Evolutionary conservation across 2,888 invertebrate species (phyloP).

Genomic region (Papilio demoleus): DNA sequence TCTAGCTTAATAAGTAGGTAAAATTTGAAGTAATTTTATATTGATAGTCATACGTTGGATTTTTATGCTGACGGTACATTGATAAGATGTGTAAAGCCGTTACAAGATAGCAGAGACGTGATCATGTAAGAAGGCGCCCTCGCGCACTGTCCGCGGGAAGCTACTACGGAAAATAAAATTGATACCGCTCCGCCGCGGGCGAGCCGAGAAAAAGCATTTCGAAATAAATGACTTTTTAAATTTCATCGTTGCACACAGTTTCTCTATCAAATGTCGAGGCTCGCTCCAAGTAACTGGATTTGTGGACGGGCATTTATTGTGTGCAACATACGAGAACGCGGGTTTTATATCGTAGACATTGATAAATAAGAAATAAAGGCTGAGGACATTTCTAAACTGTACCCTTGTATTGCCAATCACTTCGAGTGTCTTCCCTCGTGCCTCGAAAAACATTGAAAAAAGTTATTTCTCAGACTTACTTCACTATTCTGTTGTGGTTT

Average conservation of each 20-base stretch:
- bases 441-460: slow-evolving; percentile 9
- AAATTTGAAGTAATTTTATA: no score
- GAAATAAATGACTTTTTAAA: slow-evolving; percentile 84
- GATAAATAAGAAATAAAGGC: slow-evolving; percentile 64
- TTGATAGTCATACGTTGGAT: no score
- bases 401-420: slow-evolving; percentile 54
- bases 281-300: slow-evolving; percentile 80
- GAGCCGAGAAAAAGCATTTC: slow-evolving; percentile 81
- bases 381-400: slow-evolving; percentile 53
- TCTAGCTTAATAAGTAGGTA: no score
- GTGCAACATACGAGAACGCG: slow-evolving; percentile 73
- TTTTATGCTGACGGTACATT: slow-evolving; percentile 10
- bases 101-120: not conserved
- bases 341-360: slow-evolving; percentile 69
- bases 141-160: slow-evolving; percentile 56
- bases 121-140: not conserved
- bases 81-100: slow-evolving; percentile 23
- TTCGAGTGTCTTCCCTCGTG: slow-evolving; percentile 53
- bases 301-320: slow-evolving; percentile 80
- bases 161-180: slow-evolving; percentile 81
- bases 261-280: slow-evolving; percentile 83
- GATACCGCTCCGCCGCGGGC: slow-evolving; percentile 79
- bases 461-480: not conserved
- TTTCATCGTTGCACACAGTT: slow-evolving; percentile 84
- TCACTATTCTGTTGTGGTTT: not conserved